Conservation (phyloP, 2,888 invertebrate genomes). For the Nomada ferruginata region DNA sequence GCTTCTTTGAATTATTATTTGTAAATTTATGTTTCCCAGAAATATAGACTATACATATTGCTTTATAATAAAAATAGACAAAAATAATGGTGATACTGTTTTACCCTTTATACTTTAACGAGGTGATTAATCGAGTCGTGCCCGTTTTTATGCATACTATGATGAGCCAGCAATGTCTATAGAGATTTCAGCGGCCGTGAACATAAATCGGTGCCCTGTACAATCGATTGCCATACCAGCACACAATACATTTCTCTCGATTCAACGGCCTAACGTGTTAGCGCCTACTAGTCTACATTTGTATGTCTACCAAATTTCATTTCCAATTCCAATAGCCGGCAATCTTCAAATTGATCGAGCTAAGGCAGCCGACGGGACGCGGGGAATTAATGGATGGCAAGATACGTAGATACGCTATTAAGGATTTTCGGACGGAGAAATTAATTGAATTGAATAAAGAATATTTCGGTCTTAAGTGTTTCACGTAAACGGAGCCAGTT, state of each 20-base stretch:
- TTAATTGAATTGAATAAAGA: not conserved
- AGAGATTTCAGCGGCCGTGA: slow-evolving; percentile 35
- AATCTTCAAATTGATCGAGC: slow-evolving; percentile 75
- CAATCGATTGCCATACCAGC: slow-evolving; percentile 56
- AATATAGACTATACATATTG: no score
- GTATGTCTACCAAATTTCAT: slow-evolving; percentile 77
- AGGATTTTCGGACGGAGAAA: slow-evolving; percentile 23
- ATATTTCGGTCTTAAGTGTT: not conserved
- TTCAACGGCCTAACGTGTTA: slow-evolving; percentile 54
- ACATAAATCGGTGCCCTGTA: slow-evolving; percentile 59
- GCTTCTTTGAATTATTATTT: no score
- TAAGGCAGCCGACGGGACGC: slow-evolving; percentile 22
- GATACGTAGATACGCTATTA: not conserved
- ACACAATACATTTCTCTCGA: slow-evolving; percentile 56
- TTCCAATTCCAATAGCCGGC: slow-evolving; percentile 77
- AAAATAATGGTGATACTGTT: no score
- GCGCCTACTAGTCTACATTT: slow-evolving; percentile 56
- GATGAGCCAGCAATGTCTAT: not conserved
- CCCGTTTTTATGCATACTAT: not conserved
- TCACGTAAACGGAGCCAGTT: not conserved
- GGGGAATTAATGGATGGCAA: slow-evolving; percentile 3
- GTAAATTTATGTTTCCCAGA: no score
- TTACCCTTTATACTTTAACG: not conserved
- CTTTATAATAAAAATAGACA: no score
- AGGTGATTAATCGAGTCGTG: slow-evolving; percentile 11